Evolutionary conservation across 2,888 invertebrate species (phyloP).

Genomic region (Pterobdella sp.): DNA sequence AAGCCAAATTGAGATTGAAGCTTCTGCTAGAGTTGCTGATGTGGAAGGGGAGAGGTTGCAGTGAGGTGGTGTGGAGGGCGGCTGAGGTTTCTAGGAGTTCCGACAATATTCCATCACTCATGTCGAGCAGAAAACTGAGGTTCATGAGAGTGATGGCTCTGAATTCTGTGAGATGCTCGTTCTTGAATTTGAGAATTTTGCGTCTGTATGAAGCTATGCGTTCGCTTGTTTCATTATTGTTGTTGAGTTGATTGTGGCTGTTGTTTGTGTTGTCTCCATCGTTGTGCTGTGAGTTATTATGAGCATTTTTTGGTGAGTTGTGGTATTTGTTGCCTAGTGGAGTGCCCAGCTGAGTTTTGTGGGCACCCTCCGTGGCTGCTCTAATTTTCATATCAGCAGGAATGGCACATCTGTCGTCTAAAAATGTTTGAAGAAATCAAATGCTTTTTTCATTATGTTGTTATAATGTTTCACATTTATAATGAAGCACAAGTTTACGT

Average conservation of each 20-base stretch:
- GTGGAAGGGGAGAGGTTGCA: not conserved
- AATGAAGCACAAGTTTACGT: not conserved
- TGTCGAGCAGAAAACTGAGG: slow-evolving; percentile 24
- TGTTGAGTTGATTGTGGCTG: not conserved
- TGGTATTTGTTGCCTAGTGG: too few relatives aligned
- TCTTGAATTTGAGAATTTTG: slow-evolving; percentile 8
- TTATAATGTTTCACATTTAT: not conserved
- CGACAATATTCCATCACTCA: slow-evolving; percentile 3
- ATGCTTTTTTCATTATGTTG: too few relatives aligned
- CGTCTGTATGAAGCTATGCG: not conserved
- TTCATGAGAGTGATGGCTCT: slow-evolving; percentile 11
- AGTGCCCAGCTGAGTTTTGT: too few relatives aligned
- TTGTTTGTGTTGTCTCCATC: not conserved
- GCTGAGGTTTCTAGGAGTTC: slow-evolving; percentile 9
- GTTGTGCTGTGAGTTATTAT: not conserved
- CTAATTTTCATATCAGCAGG: not conserved
- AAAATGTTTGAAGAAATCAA: too few relatives aligned
- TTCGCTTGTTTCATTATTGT: not conserved
- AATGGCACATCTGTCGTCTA: not conserved
- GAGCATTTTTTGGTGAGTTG: not conserved
- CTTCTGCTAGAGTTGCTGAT: not conserved
- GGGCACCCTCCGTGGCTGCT: not conserved
- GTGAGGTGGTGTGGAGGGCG: not conserved
- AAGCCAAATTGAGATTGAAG: not conserved
- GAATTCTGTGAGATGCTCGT: slow-evolving; percentile 12